phyloP scores from a whole-genome alignment of 2,113 vertebrate species.

The Colistium nudipinnis region DNA sequence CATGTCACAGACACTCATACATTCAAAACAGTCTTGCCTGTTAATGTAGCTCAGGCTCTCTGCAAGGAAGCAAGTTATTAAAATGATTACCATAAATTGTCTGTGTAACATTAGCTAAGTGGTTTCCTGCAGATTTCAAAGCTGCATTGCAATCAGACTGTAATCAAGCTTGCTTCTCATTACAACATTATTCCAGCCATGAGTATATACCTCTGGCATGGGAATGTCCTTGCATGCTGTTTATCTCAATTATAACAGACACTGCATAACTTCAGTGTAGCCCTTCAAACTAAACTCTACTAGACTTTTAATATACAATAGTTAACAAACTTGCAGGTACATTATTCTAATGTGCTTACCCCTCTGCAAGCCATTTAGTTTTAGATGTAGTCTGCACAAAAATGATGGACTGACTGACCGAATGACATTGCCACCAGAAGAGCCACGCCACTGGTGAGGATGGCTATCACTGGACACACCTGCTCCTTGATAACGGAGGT shows the following conservation, averaged over 20 bases:
- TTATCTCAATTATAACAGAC: not conserved
- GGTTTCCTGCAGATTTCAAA: too few relatives aligned
- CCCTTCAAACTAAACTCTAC: too few relatives aligned
- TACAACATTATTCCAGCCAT: conserved; percentile 9
- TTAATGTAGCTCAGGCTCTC: too few relatives aligned
- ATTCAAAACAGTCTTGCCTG: too few relatives aligned
- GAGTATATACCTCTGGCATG: conserved; percentile 11
- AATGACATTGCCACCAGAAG: not conserved
- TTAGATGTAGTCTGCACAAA: not conserved
- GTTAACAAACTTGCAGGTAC: too few relatives aligned
- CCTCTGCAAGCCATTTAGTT: not conserved
- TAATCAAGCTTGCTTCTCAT: conserved; percentile 20
- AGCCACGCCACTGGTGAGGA: not conserved
- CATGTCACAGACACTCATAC: too few relatives aligned
- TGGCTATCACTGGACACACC: not conserved
- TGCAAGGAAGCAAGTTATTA: too few relatives aligned
- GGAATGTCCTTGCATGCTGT: not conserved
- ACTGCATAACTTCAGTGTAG: too few relatives aligned
- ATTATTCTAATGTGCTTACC: not conserved
- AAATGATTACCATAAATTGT: too few relatives aligned
- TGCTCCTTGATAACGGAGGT: conserved; percentile 1
- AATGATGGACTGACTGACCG: not conserved
- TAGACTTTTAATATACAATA: too few relatives aligned
- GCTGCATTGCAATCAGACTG: too few relatives aligned
- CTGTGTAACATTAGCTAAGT: too few relatives aligned